Base-by-base conservation (phyloP, 2,888 invertebrate species). In the Eupithecia inturbata region DNA sequence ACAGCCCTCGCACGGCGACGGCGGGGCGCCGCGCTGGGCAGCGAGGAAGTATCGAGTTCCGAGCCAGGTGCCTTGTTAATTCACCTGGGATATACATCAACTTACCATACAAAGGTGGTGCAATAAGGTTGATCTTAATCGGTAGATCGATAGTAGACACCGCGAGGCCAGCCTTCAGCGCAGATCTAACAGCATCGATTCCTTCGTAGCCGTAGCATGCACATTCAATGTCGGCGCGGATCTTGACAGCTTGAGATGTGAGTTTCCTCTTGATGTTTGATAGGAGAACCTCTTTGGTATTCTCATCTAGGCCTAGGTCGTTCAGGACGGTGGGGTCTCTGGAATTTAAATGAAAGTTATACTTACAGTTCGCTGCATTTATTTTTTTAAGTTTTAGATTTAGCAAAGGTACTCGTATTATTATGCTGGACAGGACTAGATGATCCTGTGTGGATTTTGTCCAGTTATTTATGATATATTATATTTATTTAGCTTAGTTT, bases 61-160 rank as follows among this genome's bases (percentile, higher is more conserved):
- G n/a, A n/a, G n/a, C n/a, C n/a, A n/a, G n/a, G n/a, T n/a, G n/a
- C n/a, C n/a, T n/a, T n/a, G n/a, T n/a, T n/a, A n/a, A n/a, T n/a
- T n/a, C n/a, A n/a, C n/a, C n/a, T n/a, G n/a, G n/a, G 31, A 31
- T 31, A 31, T 31, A 31, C 5, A 22, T 22, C 2, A 68, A 45
- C 89, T 89, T 93, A 97, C 96, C 97, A 95, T 99, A 99, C 82
- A 99, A 95, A 71, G 99, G 99, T 45, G 99, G 99, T 7, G 99
- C 99, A 88, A 99, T 99, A 80, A 99, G 95, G 94, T 99, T 99
- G 83, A 99, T 99, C 95, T 99, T 99, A 82, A 99, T 98, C 0
- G 99, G 99, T 93, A 99, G 95, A 82, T 98, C 98, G 82, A 97
- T 97, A 0, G 98, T 98, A 5, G 99, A 99, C 70, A 98, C 95